Percentiles rank a stretch among this genome's conserved stretches.
Evolutionary conservation across 2,888 invertebrate species (phyloP).

Genomic region (Drepanosiphum platanoidis): DNA sequence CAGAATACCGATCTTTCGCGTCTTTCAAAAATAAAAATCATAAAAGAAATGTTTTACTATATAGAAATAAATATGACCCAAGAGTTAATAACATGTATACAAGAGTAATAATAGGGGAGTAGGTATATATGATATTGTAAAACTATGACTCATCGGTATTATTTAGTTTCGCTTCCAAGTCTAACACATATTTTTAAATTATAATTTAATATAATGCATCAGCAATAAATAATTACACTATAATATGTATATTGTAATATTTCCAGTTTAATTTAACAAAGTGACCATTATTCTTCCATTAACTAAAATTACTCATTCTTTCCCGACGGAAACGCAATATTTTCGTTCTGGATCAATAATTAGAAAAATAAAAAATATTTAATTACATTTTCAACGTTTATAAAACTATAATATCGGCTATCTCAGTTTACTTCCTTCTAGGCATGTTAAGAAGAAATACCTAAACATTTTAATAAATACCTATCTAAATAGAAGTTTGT

Average conservation of each 20-base stretch:
- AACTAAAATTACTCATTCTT: slow-evolving; percentile 1
- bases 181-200: background rate
- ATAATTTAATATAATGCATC: slow-evolving; percentile 19
- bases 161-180: slow-evolving; percentile 13
- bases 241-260: background rate
- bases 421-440: background rate
- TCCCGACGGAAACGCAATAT: background rate
- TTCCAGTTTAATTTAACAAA: slow-evolving; percentile 30
- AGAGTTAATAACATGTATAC: background rate
- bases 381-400: background rate
- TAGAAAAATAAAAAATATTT: background rate
- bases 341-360: background rate
- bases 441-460: no score
- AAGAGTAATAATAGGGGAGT: background rate
- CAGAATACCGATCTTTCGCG: background rate
- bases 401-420: background rate
- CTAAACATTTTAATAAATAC: no score
- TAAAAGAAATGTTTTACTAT: background rate
- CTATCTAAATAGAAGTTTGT: no score
- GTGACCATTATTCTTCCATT: background rate
- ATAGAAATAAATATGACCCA: background rate
- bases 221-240: slow-evolving; percentile 19
- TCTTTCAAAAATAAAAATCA: background rate
- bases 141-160: slow-evolving; percentile 30
- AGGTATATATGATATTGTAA: background rate